phyloP scores from a whole-genome alignment of 2,797 vertebrate species.

The Glyptemys insculpta region DNA sequence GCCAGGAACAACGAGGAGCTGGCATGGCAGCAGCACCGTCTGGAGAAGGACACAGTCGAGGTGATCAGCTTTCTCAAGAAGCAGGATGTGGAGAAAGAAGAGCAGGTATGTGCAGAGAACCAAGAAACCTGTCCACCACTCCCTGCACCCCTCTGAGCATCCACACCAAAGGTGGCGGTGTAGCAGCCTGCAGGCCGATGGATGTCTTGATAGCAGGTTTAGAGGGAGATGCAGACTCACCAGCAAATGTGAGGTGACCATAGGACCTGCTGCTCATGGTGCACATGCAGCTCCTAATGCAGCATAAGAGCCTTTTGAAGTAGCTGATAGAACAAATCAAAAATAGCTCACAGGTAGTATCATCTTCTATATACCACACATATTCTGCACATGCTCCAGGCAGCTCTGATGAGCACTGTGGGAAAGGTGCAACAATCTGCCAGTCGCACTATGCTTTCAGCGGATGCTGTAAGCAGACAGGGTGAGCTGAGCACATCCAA shows the following conservation, averaged over 20 bases:
- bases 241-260: background rate
- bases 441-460: background rate
- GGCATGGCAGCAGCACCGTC: conserved; percentile 80
- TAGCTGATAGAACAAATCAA: background rate
- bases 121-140: background rate
- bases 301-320: background rate
- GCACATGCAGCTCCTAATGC: background rate
- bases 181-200: no score
- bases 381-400: background rate
- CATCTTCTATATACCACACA: background rate
- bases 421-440: background rate
- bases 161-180: background rate
- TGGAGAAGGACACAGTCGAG: conserved; percentile 85
- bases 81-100: conserved; percentile 82
- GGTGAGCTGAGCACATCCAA: no score
- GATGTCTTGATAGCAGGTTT: background rate
- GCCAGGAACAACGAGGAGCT: conserved; percentile 85
- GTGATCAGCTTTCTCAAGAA: conserved; percentile 79
- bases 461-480: background rate
- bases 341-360: background rate
- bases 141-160: background rate
- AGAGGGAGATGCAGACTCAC: background rate
- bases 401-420: background rate
- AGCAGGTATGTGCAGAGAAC: conserved; percentile 78
- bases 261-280: background rate